A percentile compares a stretch with the other conserved stretches of the same genome.
phyloP scores from a whole-genome alignment of 1,140 invertebrate species.

The Pristionchus pacificus region DNA sequence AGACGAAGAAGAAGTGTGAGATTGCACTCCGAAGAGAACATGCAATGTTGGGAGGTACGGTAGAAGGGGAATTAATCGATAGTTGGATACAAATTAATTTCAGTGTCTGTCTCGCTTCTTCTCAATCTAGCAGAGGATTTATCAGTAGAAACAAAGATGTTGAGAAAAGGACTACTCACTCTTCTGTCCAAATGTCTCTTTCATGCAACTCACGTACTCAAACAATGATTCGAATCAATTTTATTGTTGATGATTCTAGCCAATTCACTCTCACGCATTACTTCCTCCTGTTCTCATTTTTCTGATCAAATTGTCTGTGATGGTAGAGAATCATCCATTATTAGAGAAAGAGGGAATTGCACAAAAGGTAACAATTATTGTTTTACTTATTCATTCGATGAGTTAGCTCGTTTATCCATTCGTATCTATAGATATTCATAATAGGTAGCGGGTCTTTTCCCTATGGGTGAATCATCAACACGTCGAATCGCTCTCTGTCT shows the following conservation, averaged over 20 bases:
- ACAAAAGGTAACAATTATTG: background rate
- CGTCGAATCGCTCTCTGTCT: constrained; percentile 80
- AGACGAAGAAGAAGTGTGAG: constrained; percentile 71
- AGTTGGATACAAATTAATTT: constrained; percentile 38
- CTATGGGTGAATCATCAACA: constrained; percentile 67
- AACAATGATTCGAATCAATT: constrained; percentile 66
- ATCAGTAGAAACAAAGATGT: constrained; percentile 90
- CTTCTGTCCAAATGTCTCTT: constrained; percentile 71
- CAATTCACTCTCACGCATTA: background rate
- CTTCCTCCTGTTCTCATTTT: constrained; percentile 87
- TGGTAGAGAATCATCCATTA: background rate
- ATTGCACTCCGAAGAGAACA: constrained; percentile 81
- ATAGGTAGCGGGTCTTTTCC: constrained; percentile 62
- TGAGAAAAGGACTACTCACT: constrained; percentile 82
- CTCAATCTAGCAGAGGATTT: constrained; percentile 91
- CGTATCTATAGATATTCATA: constrained; percentile 58
- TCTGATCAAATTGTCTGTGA: constrained; percentile 69
- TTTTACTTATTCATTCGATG: background rate
- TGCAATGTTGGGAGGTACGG: constrained; percentile 72
- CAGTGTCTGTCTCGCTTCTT: constrained; percentile 77
- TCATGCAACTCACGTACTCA: background rate
- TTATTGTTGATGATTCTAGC: constrained; percentile 60
- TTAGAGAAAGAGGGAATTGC: background rate
- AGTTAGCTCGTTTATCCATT: background rate
- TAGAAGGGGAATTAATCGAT: constrained; percentile 13